Base-by-base conservation (phyloP, 2,113 vertebrate genomes). In the Oryzias woworae region DNA sequence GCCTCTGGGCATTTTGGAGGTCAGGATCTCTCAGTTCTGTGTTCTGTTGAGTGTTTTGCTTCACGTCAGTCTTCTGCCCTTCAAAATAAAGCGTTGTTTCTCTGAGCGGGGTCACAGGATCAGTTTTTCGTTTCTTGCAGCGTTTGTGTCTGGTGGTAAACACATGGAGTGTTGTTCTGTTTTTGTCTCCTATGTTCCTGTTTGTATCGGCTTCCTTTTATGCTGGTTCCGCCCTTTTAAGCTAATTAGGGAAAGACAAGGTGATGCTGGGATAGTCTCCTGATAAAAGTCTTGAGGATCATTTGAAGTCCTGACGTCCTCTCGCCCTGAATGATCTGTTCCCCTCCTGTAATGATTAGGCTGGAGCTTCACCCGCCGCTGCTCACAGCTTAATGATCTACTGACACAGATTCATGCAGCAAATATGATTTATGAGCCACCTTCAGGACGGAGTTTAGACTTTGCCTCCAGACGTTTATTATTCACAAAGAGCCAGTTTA, bases 391-490 rank as follows among this genome's bases (percentile, higher is more conserved):
- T 86, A 86, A 87, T 87, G 85, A 86, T 89, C 82, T 71, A 87
- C 87, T 84, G 80, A 84, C 85, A 86, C 84, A 74, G 58, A 82
- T 82, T 67, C 58, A 1, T 1, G 46, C 55, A 70, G 66, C 75
- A 81, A 77, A 87, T 58, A 69, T 15, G 36, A 77, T 28, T 0
- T 17, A 48, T 3, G 26, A 46, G 17, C 67, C 24, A 1, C 2
- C 53, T 13, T 54, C 47, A 10, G 74, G 55, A 71, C 4, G 20
- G 69, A 75, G 74, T 85, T 83, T 67, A 84, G 84, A 89, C 85
- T 87, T 85, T 85, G 85, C 67, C 74, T 86, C 65, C 65, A 63
- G 81, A 63, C 4, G 53, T 80, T 87, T 87, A 86, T 86, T 84
- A 84, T 85, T 84, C 70, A 88, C 36, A 36, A 10, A 36, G 1